These are phyloP conservation scores for Danionella cerebrum DNA, from an alignment of 2,113 vertebrate species.

Conservation along the genomic window DNA sequence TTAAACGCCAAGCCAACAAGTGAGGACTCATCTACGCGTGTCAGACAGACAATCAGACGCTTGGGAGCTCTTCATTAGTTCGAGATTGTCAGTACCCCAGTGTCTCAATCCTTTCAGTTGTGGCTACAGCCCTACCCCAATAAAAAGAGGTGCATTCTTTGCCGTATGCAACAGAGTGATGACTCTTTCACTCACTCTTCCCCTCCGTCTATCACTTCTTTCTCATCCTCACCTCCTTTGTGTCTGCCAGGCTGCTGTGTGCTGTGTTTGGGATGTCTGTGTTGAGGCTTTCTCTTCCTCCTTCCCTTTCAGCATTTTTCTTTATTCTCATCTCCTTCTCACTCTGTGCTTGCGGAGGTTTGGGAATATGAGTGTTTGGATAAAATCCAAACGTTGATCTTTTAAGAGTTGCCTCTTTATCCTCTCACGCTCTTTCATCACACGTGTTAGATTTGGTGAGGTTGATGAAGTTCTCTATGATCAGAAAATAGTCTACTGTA, in stretches of 20 bases:
- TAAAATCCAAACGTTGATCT: neutral
- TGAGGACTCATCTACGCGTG: slow-evolving; percentile 20
- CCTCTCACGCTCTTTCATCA: neutral
- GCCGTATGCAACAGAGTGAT: slow-evolving; percentile 8
- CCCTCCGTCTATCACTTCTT: slow-evolving; percentile 12
- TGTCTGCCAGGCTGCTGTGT: slow-evolving; percentile 19
- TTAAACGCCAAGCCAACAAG: slow-evolving; percentile 17
- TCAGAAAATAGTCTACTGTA: slow-evolving; percentile 1
- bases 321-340: slow-evolving; percentile 15
- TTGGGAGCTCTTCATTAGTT: slow-evolving; percentile 13
- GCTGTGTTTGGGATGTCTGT: slow-evolving; percentile 21
- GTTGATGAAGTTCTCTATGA: no score
- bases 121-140: slow-evolving; percentile 5
- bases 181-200: slow-evolving; percentile 9
- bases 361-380: slow-evolving; percentile 11
- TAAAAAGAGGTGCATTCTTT: slow-evolving; percentile 14
- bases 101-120: slow-evolving; percentile 8
- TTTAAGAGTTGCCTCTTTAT: neutral
- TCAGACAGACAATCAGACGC: slow-evolving; percentile 25
- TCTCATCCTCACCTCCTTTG: slow-evolving; percentile 5
- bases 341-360: neutral
- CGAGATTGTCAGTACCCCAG: slow-evolving; percentile 11
- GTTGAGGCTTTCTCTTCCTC: neutral
- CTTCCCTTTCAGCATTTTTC: slow-evolving; percentile 8
- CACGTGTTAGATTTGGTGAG: neutral